These are phyloP conservation scores for Lissonota sp. DNA, from an alignment of 2,888 invertebrate genomes.

Conservation along the genomic window DNA sequence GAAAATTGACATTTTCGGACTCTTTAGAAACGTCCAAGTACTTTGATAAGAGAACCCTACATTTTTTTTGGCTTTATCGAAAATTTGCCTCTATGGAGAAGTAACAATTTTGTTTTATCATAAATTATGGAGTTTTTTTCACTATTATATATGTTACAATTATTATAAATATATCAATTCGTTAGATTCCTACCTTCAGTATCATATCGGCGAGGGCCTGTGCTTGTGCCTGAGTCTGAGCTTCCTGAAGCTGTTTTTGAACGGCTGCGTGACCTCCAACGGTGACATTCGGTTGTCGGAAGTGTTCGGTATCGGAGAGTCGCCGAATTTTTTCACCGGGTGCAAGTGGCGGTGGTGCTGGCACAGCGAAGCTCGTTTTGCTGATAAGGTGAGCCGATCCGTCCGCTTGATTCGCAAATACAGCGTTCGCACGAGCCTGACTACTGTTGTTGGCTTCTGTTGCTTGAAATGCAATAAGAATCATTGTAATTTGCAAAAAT, in stretches of 20 bases:
- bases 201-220: conserved; percentile 91
- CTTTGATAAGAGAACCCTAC: too few relatives aligned
- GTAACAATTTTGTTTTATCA: not conserved
- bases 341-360: conserved; percentile 85
- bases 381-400: conserved; percentile 77
- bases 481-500: conserved; percentile 41
- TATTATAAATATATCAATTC: conserved; percentile 65
- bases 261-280: conserved; percentile 78
- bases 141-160: too few relatives aligned
- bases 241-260: conserved; percentile 82
- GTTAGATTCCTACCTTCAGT: conserved; percentile 85
- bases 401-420: conserved; percentile 71
- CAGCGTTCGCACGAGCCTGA: conserved; percentile 80
- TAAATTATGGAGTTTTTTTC: conserved; percentile 8
- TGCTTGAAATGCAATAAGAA: conserved; percentile 71
- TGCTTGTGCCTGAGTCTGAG: conserved; percentile 87
- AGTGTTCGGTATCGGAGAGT: conserved; percentile 86
- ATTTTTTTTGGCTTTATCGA: not conserved
- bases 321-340: conserved; percentile 85
- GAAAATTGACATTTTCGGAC: not conserved
- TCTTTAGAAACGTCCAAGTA: too few relatives aligned
- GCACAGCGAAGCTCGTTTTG: conserved; percentile 86
- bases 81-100: too few relatives aligned
- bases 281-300: conserved; percentile 83
- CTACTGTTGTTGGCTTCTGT: conserved; percentile 78